Base-by-base conservation (phyloP, 2,113 vertebrate species). In the Corythornis vintsioides region DNA sequence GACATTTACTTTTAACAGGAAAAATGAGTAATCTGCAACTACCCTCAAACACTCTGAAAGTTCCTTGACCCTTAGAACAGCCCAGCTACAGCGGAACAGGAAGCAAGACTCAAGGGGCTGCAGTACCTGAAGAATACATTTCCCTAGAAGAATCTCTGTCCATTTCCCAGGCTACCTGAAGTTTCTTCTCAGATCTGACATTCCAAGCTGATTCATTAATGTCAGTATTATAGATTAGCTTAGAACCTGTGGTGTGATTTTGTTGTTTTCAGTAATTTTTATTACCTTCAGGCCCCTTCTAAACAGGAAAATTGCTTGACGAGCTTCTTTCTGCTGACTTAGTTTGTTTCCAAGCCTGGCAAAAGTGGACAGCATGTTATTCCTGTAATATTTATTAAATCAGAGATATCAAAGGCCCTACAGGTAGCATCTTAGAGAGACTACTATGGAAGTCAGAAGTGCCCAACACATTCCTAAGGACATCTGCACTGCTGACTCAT, bases 261-360 rank as follows among this genome's bases (percentile, higher is more conserved):
- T 29, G 5, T 7, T 59, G 5, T 48, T 89, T 38, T 40, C 90
- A 86, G 40, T 42, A 50, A 28, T 38, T 14, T 89, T 65, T 76
- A 56, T 80, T 79, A 99, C 99, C 98, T 99, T 99, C 60, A 99
- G 96, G 79, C 99, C 99, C 93, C 99, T 98, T 96, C 97, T 98
- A 90, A 98, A 98, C 52, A 99, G 98, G 97, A 99, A 99, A 7
- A 98, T 99, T 95, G 99, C 99, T 94, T 99, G 99, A 59, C 99
- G 98, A 13, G 98, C 98, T 33, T 99, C 98, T 92, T 98, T 98
- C 97, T 98, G 99, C 83, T 98, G 98, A 93, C 86, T 98, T 78
- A 98, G 94, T 93, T 97, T 98, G 95, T 97, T 97, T 91, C 97
- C 97, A 94, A 94, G 97, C 92, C 98, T 97, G 93, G 96, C 93